Base-by-base conservation (phyloP, 2,797 vertebrate species). In the Cyclura pinguis region DNA sequence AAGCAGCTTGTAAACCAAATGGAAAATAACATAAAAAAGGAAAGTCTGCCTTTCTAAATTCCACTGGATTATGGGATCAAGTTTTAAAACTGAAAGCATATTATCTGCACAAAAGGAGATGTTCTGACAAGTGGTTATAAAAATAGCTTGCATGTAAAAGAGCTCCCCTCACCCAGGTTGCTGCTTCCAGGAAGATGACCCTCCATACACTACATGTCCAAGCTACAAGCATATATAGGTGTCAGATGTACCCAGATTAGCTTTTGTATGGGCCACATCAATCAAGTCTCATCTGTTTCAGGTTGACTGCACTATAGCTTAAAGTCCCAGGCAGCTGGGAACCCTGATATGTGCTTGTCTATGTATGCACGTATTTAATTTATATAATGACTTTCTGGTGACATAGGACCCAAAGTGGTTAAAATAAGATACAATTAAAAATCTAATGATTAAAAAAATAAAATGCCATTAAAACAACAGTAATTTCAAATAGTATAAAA, bases 61-160 rank as follows among this genome's bases (percentile, higher is more conserved):
- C 59, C 88, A 81, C 83, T 84, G 8, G 27, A 81, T 24, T n/a
- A 47, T 20, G 55, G 69, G 67, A 89, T 80, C 13, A 29, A 50
- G 38, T 35, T 89, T 73, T 92, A 91, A 93, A 78, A 80, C 62
- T 92, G 9, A 80, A 89, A n/a, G 18, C 52, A 93, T 57, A 62
- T 89, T 87, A 82, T 50, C 91, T 18, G 16, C 92, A 52, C 89
- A 91, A 50, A 35, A 74, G 73, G 55, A 82, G 89, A 83, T 74
- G 13, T 84, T 73, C 80, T 87, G 6, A 57, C 80, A 92, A 83
- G 22, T 52, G 42, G 50, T 35, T 87, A 69, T 78, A 86, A 78
- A 86, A 83, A 82, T 62, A 78, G 38, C 57, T 20, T 90, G 12
- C 18, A 42, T 47, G 22, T 82, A 74, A 73, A 42, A 86, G 42